Conservation (phyloP, 1,140 invertebrate genomes). For the Helicoverpa armigera region DNA sequence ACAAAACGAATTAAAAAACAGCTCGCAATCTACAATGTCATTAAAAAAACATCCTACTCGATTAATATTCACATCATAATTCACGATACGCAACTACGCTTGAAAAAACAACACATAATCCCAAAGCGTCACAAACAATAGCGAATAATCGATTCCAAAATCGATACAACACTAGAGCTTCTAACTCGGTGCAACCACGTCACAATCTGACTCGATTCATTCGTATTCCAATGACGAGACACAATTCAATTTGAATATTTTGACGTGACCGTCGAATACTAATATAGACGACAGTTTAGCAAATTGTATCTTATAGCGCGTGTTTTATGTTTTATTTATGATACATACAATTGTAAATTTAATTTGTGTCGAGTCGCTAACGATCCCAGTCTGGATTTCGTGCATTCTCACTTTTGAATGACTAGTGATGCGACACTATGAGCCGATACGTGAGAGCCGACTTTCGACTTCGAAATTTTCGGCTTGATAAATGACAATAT, state of each 20-base stretch:
- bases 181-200: slow-evolving; percentile 54
- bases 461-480: not conserved
- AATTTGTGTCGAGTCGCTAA: slow-evolving; percentile 64
- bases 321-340: slow-evolving; percentile 76
- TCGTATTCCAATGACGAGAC: slow-evolving; percentile 70
- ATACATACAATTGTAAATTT: slow-evolving; percentile 64
- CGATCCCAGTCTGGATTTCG: slow-evolving; percentile 49
- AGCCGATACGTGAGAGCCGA: not conserved
- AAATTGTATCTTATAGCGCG: slow-evolving; percentile 70
- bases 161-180: slow-evolving; percentile 45
- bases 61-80: slow-evolving; percentile 62
- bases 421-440: slow-evolving; percentile 37
- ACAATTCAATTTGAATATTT: slow-evolving; percentile 81
- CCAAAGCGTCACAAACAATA: slow-evolving; percentile 53
- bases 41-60: slow-evolving; percentile 55
- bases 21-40: slow-evolving; percentile 27
- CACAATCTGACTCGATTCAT: slow-evolving; percentile 57
- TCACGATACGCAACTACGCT: slow-evolving; percentile 55
- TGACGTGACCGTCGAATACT: slow-evolving; percentile 69
- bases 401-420: slow-evolving; percentile 44
- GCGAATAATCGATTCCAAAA: slow-evolving; percentile 56
- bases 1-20: slow-evolving; percentile 34
- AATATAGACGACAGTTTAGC: slow-evolving; percentile 71
- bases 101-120: slow-evolving; percentile 57
- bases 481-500: slow-evolving; percentile 55